phyloP scores from a whole-genome alignment of 2,888 invertebrate genomes.

The Cataglyphis albicans region DNA sequence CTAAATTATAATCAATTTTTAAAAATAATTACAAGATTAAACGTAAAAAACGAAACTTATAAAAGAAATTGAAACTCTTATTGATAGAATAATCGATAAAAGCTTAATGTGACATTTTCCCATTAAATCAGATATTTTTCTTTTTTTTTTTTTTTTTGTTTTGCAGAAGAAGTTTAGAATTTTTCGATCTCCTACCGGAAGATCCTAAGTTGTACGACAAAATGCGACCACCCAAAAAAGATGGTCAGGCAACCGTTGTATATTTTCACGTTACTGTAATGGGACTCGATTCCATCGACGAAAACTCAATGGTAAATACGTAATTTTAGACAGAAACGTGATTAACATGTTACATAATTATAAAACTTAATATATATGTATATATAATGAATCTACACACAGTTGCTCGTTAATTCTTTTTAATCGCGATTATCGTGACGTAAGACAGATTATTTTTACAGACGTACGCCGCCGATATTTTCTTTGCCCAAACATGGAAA shows the following conservation, averaged over 20 bases:
- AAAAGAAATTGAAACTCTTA: neutral
- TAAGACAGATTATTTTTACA: constrained; percentile 81
- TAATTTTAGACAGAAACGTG: constrained; percentile 8
- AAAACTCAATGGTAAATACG: constrained; percentile 94
- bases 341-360: constrained; percentile 11
- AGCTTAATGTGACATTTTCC: neutral
- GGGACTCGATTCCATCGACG: constrained; percentile 98
- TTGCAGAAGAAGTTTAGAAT: constrained; percentile 91
- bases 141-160: neutral
- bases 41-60: neutral
- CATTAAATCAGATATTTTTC: neutral
- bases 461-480: constrained; percentile 97
- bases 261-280: constrained; percentile 97
- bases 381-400: neutral
- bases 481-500: constrained; percentile 97
- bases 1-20: neutral
- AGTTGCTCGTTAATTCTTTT: neutral
- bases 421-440: neutral
- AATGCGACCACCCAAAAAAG: constrained; percentile 96
- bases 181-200: constrained; percentile 94
- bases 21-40: constrained; percentile 2
- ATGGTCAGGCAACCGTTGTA: constrained; percentile 95
- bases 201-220: constrained; percentile 96
- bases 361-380: neutral
- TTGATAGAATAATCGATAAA: neutral